Percentiles rank a stretch among this genome's conserved stretches.
Evolutionary conservation across 2,888 invertebrate genomes (phyloP).

Genomic region (Lypha dubia): DNA sequence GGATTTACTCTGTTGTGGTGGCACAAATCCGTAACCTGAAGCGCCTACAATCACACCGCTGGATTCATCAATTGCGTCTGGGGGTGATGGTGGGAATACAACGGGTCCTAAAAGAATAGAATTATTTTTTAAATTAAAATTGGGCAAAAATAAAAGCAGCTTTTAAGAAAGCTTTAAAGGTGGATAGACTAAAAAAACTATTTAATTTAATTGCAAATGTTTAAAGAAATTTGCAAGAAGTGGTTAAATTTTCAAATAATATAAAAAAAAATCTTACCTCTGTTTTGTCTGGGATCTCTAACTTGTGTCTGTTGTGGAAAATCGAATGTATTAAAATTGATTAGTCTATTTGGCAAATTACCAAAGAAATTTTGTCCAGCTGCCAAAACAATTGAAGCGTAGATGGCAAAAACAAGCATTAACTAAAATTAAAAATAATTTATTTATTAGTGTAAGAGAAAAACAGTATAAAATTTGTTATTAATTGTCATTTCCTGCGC

Average conservation of each 20-base stretch:
- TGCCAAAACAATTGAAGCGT: slow-evolving; percentile 80
- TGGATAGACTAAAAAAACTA: neutral
- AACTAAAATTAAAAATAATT: slow-evolving; percentile 78
- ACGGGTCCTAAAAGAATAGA: slow-evolving; percentile 87
- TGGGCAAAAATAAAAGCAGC: neutral
- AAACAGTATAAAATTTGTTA: neutral
- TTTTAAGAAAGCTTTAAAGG: neutral
- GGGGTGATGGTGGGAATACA: slow-evolving; percentile 89
- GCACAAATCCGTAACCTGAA: slow-evolving; percentile 93
- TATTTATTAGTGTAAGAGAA: neutral
- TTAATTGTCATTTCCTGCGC: neutral
- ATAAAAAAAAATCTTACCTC: slow-evolving; percentile 78
- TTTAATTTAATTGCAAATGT: too few species aligned
- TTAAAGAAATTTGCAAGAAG: too few species aligned
- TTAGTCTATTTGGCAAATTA: slow-evolving; percentile 76
- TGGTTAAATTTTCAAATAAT: neutral
- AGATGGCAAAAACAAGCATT: slow-evolving; percentile 79
- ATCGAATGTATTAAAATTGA: slow-evolving; percentile 77
- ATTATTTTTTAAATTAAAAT: neutral
- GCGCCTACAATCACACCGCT: slow-evolving; percentile 93
- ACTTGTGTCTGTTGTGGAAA: slow-evolving; percentile 76
- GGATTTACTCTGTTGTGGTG: slow-evolving; percentile 84
- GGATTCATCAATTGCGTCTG: slow-evolving; percentile 88
- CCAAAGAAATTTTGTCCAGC: slow-evolving; percentile 81
- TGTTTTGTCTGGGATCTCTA: slow-evolving; percentile 82